A percentile compares a stretch with the other conserved stretches of the same genome.
These are phyloP conservation scores for Pachypsylla venusta DNA, from an alignment of 1,140 invertebrate genomes.

Conservation along the genomic window DNA sequence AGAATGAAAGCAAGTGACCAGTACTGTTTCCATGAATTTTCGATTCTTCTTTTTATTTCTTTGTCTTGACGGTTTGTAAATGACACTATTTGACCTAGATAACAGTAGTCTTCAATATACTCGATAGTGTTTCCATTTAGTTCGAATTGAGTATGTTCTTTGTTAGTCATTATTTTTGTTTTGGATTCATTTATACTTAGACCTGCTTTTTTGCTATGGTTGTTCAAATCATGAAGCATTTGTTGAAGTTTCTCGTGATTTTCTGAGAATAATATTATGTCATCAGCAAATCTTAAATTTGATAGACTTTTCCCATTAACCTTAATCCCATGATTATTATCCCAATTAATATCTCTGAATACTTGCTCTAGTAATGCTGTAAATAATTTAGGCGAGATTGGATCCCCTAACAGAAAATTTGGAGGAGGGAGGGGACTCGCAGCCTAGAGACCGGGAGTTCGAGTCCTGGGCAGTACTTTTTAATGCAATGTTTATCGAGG, in stretches of 20 bases:
- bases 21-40: too few species aligned
- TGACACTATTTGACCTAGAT: constrained; percentile 2
- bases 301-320: constrained; percentile 23
- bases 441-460: too few species aligned
- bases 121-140: constrained; percentile 9
- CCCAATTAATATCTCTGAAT: constrained; percentile 20
- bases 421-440: too few species aligned
- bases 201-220: constrained; percentile 9
- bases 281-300: constrained; percentile 29
- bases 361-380: constrained; percentile 17
- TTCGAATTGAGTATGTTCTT: too few species aligned
- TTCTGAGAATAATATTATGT: constrained; percentile 24
- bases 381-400: constrained; percentile 21
- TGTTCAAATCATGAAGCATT: constrained; percentile 11
- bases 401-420: too few species aligned
- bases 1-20: too few species aligned
- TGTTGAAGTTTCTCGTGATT: constrained; percentile 4
- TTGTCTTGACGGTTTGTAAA: constrained; percentile 4
- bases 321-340: constrained; percentile 19
- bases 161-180: not conserved
- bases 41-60: too few species aligned
- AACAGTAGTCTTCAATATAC: not conserved
- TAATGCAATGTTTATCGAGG: too few species aligned
- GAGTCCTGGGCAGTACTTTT: too few species aligned
- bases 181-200: constrained; percentile 13